Evolutionary conservation across 1,140 invertebrate genomes (phyloP).

Genomic region (Bombus superbus): DNA sequence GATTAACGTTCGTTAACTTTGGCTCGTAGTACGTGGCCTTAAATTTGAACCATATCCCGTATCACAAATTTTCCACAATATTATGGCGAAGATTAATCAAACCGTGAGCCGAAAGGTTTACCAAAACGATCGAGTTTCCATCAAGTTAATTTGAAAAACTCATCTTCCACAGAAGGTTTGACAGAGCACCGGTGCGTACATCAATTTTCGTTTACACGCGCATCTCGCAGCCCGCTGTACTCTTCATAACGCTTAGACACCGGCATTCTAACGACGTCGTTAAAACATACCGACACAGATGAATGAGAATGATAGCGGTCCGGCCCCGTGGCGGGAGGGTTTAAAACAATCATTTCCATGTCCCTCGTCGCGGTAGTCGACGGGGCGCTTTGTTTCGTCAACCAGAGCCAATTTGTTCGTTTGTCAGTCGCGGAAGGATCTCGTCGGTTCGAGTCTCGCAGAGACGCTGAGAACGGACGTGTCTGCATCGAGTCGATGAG

Average conservation of each 20-base stretch:
- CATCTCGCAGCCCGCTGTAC: constrained; percentile 28
- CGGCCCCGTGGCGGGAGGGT: constrained; percentile 38
- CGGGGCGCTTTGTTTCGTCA: constrained; percentile 67
- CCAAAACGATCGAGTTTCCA: neutral
- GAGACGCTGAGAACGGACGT: constrained; percentile 5
- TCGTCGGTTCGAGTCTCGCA: constrained; percentile 31
- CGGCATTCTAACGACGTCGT: constrained; percentile 61
- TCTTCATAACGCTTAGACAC: constrained; percentile 39
- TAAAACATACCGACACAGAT: constrained; percentile 49
- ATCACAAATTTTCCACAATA: neutral
- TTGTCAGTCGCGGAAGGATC: constrained; percentile 63
- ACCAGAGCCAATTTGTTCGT: constrained; percentile 69
- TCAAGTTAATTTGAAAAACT: neutral
- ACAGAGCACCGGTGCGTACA: neutral
- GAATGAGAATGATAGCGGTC: constrained; percentile 53
- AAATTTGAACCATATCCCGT: neutral
- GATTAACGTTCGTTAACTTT: neutral
- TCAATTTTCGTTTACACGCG: constrained; percentile 21
- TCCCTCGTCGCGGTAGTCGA: constrained; percentile 37
- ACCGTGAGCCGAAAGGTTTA: neutral
- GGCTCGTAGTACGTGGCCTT: too few species aligned
- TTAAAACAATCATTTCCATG: constrained; percentile 53
- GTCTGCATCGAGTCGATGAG: constrained; percentile 34
- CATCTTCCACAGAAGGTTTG: neutral
- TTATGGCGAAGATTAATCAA: neutral